phyloP scores from a whole-genome alignment of 2,113 vertebrate species.

The Myotis lucifugus region DNA sequence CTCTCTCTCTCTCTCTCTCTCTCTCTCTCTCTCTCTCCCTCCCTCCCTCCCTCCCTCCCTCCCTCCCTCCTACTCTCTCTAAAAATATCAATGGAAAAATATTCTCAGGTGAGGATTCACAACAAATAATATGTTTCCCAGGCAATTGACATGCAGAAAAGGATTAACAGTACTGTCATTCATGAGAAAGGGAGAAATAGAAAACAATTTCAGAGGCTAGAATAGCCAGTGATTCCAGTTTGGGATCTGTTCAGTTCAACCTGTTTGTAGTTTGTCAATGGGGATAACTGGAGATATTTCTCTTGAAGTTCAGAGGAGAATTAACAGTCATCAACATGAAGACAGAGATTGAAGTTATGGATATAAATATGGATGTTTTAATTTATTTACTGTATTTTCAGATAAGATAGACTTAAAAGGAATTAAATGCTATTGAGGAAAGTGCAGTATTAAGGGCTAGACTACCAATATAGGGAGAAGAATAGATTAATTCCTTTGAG shows the following conservation, averaged over 20 bases:
- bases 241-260: neutral
- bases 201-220: neutral
- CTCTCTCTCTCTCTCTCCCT: too few species aligned
- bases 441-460: neutral
- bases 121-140: neutral
- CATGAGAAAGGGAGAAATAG: neutral
- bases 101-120: too few species aligned
- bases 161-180: neutral
- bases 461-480: neutral
- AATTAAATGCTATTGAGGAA: constrained; percentile 11
- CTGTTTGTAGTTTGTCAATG: neutral
- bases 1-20: too few species aligned
- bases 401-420: neutral
- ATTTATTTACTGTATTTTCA: constrained; percentile 20
- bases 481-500: neutral
- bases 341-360: neutral
- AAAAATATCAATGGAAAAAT: too few species aligned
- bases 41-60: too few species aligned
- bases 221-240: neutral
- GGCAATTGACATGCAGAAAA: neutral
- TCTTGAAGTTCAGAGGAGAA: neutral
- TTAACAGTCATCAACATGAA: neutral
- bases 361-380: neutral
- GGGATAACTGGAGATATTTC: neutral
- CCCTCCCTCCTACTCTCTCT: too few species aligned